Evolutionary conservation across 2,888 invertebrate genomes (phyloP).

Genomic region (Empis livida): DNA sequence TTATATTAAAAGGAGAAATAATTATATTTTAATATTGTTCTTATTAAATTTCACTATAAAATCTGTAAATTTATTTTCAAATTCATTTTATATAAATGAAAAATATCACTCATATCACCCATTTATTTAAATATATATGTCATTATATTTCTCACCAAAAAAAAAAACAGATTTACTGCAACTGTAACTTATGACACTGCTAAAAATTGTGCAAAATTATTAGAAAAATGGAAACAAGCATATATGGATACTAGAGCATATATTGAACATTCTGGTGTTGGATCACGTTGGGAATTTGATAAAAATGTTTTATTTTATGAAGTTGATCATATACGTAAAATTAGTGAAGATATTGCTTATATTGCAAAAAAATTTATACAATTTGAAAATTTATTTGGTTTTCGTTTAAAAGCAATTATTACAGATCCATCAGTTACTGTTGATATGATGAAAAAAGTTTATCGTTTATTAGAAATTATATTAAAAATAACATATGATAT

Average conservation of each 20-base stretch:
- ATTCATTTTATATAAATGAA: too few relatives aligned
- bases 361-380: slow-evolving; percentile 70
- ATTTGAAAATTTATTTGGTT: slow-evolving; percentile 80
- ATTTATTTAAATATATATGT: background rate
- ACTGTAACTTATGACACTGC: slow-evolving; percentile 28
- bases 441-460: slow-evolving; percentile 67
- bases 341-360: slow-evolving; percentile 66
- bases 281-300: slow-evolving; percentile 86
- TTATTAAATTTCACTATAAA: too few relatives aligned
- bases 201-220: slow-evolving; percentile 30
- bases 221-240: slow-evolving; percentile 39
- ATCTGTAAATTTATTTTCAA: too few relatives aligned
- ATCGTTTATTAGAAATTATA: slow-evolving; percentile 60
- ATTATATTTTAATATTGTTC: too few relatives aligned
- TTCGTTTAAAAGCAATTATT: slow-evolving; percentile 74
- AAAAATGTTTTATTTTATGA: slow-evolving; percentile 64
- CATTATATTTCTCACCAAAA: too few relatives aligned
- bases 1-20: too few relatives aligned
- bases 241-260: slow-evolving; percentile 68
- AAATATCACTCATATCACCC: too few relatives aligned
- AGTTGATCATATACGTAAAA: slow-evolving; percentile 73
- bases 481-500: slow-evolving; percentile 72
- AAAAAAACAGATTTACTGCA: slow-evolving; percentile 23
- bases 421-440: slow-evolving; percentile 79
- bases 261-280: slow-evolving; percentile 76